Base-by-base conservation (phyloP, 2,888 invertebrate genomes). In the Malthinus flaveolus region DNA sequence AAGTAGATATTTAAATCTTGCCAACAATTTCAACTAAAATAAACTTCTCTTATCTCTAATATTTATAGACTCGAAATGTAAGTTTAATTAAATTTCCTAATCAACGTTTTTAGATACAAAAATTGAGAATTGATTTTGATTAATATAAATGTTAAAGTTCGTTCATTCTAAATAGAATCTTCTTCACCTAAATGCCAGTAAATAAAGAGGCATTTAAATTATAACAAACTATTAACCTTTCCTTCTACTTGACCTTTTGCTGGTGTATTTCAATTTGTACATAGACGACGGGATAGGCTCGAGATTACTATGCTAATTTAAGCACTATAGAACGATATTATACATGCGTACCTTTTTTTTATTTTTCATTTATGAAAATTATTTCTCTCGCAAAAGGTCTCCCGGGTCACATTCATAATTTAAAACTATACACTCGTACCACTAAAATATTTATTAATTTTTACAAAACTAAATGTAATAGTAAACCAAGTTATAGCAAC, bases 171-270 rank as follows among this genome's bases (percentile, higher is more conserved):
- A 55, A 45, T 44, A 46, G 47, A 49, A 48, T 47, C 11, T 42
- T 44, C 60, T 45, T 46, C 56, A 31, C 46, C 45, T 56, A 61
- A 61, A 61, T 61, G 56, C 60, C 60, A 61, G 48, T 56, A 61
- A 61, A 53, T 56, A 61, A 61, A 56, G 42, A 56, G 60, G 56
- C 60, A 49, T 61, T 61, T 56, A 61, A 61, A 61, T 61, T 61
- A 61, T 59, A 61, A 61, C 61, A 55, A 59, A 61, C 58, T 59
- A 56, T 59, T 61, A 59, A 61, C 61, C 58, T 58, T 61, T 61
- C 61, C 61, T 58, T 49, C 58, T 55, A 59, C 55, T 58, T 61
- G 58, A 61, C 61, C 61, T 58, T 61, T 59, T 42, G 54, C 53
- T 55, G 51, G 50, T 55, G 53, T 59, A 58, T 61, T 58, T 61